These are phyloP conservation scores for Drosophila imparisetae DNA, from an alignment of 2,888 invertebrate species.

Conservation along the genomic window DNA sequence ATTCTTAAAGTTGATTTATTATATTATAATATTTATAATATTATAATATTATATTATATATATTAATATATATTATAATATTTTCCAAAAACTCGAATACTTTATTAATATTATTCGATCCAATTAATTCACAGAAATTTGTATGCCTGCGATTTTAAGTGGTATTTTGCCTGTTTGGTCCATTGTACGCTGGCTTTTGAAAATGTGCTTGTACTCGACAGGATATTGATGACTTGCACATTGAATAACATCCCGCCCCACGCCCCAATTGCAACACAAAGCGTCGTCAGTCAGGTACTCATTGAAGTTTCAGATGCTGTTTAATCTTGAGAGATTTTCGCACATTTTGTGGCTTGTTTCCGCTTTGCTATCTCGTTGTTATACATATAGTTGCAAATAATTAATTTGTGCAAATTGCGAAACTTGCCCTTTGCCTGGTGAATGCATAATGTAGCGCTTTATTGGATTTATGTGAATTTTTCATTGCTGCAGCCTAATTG, in stretches of 20 bases:
- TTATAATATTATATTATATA: no score
- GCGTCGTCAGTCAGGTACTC: conserved; percentile 17
- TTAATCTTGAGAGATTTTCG: conserved; percentile 76
- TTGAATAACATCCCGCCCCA: neutral
- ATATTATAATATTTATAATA: no score
- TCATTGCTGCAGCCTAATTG: conserved; percentile 47
- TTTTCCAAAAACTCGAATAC: no score
- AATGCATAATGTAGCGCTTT: conserved; percentile 26
- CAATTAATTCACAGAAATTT: neutral
- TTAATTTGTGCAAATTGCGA: conserved; percentile 68
- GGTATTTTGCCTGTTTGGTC: neutral
- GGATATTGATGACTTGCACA: conserved; percentile 70
- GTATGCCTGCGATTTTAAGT: neutral
- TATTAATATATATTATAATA: no score
- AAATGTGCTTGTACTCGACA: conserved; percentile 56
- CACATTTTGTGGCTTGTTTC: conserved; percentile 64
- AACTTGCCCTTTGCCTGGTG: conserved; percentile 31
- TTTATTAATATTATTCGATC: no score
- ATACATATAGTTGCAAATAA: conserved; percentile 47
- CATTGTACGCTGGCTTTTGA: conserved; percentile 44
- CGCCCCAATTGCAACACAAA: neutral
- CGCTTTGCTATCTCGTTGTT: conserved; percentile 37
- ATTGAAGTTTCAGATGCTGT: conserved; percentile 44
- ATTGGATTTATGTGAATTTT: conserved; percentile 64
- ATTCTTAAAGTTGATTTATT: neutral